phyloP scores from a whole-genome alignment of 2,888 invertebrate genomes.

The Anorthoa munda region DNA sequence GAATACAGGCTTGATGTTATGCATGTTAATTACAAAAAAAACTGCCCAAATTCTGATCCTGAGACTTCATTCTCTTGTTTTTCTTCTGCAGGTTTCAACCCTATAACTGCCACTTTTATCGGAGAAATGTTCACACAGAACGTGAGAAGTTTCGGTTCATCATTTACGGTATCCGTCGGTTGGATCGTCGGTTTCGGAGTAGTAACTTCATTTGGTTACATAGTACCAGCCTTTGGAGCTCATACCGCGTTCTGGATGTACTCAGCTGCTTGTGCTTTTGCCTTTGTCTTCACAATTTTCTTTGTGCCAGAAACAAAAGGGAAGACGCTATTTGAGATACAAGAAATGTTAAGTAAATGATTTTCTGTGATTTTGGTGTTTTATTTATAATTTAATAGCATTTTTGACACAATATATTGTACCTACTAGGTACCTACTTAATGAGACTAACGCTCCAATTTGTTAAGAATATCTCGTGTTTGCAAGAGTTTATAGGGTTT shows the following conservation, averaged over 20 bases:
- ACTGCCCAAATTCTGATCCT: not conserved
- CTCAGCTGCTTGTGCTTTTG: slow-evolving; percentile 57
- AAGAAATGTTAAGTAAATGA: slow-evolving; percentile 51
- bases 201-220: slow-evolving; percentile 68
- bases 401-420: too few species aligned
- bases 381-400: too few species aligned
- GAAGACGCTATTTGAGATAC: slow-evolving; percentile 69
- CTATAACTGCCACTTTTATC: slow-evolving; percentile 73
- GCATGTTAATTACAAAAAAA: too few species aligned
- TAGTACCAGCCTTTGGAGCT: slow-evolving; percentile 66
- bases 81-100: slow-evolving; percentile 70
- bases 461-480: too few species aligned
- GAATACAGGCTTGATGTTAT: too few species aligned
- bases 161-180: slow-evolving; percentile 64
- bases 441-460: too few species aligned
- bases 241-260: slow-evolving; percentile 70
- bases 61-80: not conserved
- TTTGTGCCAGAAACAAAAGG: slow-evolving; percentile 75
- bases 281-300: slow-evolving; percentile 65
- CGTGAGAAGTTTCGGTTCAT: slow-evolving; percentile 72
- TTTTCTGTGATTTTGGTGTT: not conserved
- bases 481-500: too few species aligned
- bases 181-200: slow-evolving; percentile 73
- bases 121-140: slow-evolving; percentile 76
- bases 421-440: too few species aligned